Evolutionary conservation across 2,113 vertebrate genomes (phyloP).

Genomic region (Junco hyemalis): DNA sequence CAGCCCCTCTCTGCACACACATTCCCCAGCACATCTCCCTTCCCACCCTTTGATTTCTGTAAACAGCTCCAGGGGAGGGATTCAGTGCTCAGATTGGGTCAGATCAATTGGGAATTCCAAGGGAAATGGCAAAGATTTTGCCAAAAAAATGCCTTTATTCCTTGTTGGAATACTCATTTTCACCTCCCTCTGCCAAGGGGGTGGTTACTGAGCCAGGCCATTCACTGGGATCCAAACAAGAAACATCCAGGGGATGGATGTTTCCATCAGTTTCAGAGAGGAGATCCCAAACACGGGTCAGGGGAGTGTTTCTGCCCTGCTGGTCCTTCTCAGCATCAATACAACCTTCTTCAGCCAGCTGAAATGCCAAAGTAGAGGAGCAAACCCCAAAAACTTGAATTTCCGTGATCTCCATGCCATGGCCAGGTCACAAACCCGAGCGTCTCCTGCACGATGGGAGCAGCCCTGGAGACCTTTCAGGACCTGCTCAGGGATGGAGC

Average conservation of each 20-base stretch:
- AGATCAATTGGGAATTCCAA: background rate
- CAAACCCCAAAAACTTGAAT: background rate
- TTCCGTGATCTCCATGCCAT: accelerated
- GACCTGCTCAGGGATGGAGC: background rate
- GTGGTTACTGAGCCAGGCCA: background rate
- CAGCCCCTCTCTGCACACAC: background rate
- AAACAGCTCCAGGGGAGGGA: background rate
- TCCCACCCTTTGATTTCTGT: background rate
- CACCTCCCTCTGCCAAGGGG: background rate
- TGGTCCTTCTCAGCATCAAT: background rate
- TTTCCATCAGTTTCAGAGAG: background rate
- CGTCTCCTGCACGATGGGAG: background rate
- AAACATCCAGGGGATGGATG: background rate
- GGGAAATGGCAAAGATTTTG: background rate
- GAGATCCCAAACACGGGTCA: background rate
- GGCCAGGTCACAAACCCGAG: background rate
- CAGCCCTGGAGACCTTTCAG: background rate
- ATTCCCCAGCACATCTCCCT: background rate
- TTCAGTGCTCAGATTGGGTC: background rate
- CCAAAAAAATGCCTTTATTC: background rate
- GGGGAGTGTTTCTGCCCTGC: background rate
- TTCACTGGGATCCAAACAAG: background rate
- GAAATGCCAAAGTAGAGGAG: background rate
- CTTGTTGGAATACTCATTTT: background rate
- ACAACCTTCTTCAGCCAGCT: background rate